Conservation (phyloP, 30 jellyfish, hydroid and myxozoan genomes). For the Pelagia noctiluca region DNA sequence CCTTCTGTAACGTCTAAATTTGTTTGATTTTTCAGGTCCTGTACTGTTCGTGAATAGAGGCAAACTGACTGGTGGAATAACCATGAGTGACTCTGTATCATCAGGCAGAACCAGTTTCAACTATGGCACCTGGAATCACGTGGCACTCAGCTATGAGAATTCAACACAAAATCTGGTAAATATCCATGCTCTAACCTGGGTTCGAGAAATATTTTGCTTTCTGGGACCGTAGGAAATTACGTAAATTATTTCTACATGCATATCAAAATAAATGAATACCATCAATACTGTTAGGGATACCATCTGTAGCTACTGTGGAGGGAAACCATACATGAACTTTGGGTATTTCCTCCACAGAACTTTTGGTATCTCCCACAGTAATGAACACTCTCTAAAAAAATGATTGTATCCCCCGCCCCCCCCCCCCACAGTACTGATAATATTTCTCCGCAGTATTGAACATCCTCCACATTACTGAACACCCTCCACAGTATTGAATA, state of each 20-base stretch:
- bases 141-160: slow-evolving; percentile 26
- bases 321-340: background rate
- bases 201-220: background rate
- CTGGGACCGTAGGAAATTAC: background rate
- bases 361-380: background rate
- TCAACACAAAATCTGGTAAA: slow-evolving; percentile 24
- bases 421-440: background rate
- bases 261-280: no score
- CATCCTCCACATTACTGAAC: background rate
- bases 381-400: no score
- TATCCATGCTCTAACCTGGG: background rate
- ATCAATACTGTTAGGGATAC: background rate
- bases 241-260: background rate
- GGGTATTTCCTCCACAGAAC: background rate
- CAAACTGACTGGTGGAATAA: slow-evolving; percentile 29
- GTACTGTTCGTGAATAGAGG: slow-evolving; percentile 37
- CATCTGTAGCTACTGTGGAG: background rate
- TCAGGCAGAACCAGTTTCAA: slow-evolving; percentile 23
- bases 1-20: background rate
- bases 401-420: background rate
- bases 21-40: slow-evolving; percentile 24
- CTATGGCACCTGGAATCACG: slow-evolving; percentile 60
- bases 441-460: background rate
- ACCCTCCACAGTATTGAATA: background rate
- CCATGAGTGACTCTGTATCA: slow-evolving; percentile 28